phyloP scores from a whole-genome alignment of 2,797 vertebrate genomes.

The Aulostomus chinensis region DNA sequence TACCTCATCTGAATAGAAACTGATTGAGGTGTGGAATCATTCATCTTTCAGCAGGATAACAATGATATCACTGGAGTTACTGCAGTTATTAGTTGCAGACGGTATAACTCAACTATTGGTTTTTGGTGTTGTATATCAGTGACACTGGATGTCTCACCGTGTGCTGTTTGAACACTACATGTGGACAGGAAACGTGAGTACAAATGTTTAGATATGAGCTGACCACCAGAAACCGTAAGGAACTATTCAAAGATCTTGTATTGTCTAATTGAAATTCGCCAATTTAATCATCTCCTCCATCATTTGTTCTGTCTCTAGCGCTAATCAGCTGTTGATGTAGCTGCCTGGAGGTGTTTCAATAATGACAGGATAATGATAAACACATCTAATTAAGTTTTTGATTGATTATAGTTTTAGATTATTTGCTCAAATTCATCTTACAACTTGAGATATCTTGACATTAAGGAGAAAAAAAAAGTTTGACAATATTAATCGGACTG shows the following conservation, averaged over 20 bases:
- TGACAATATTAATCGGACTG: constrained; percentile 17
- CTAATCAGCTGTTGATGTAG: constrained; percentile 61
- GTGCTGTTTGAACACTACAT: constrained; percentile 22
- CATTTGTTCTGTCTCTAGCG: constrained; percentile 40
- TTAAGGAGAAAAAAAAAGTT: constrained; percentile 11
- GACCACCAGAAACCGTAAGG: too few species aligned
- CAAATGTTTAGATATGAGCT: constrained; percentile 22
- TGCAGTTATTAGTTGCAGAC: too few species aligned
- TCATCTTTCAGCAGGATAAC: too few species aligned
- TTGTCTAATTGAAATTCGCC: constrained; percentile 54
- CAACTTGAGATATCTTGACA: constrained; percentile 27
- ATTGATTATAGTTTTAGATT: constrained; percentile 56
- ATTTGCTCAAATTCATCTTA: constrained; percentile 53
- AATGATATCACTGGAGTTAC: too few species aligned
- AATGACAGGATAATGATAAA: constrained; percentile 61
- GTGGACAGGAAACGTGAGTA: constrained; percentile 9
- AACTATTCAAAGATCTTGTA: constrained; percentile 28
- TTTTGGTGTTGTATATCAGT: too few species aligned
- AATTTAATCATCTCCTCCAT: constrained; percentile 42
- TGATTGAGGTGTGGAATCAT: too few species aligned
- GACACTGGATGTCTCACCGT: constrained; percentile 1
- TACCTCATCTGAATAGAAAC: too few species aligned
- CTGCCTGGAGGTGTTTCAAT: constrained; percentile 35
- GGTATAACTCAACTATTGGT: too few species aligned
- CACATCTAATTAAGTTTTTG: constrained; percentile 57